Percentiles rank a stretch among this genome's conserved stretches.
phyloP scores from a whole-genome alignment of 2,888 invertebrate genomes.

The Clepsis dumicolana region DNA sequence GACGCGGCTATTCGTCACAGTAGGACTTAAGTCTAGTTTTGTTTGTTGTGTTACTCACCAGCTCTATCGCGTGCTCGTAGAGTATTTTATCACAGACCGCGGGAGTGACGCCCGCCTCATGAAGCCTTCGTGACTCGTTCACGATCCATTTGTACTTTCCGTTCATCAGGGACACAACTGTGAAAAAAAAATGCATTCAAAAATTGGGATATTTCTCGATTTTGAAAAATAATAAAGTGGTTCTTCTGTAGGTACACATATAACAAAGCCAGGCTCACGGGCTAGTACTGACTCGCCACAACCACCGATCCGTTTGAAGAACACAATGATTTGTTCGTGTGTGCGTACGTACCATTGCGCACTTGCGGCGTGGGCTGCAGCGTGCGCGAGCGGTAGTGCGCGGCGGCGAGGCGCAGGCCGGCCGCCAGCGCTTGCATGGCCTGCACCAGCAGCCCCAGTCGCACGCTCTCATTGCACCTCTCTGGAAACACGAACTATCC shows the following conservation, averaged over 20 bases:
- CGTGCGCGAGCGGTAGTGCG: conserved; percentile 93
- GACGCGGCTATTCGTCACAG: no score
- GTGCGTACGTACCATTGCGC: conserved; percentile 89
- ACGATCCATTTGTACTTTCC: conserved; percentile 96
- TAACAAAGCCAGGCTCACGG: no score
- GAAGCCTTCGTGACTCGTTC: conserved; percentile 94
- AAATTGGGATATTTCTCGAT: no score
- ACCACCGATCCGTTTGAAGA: no score
- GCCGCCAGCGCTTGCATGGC: conserved; percentile 97
- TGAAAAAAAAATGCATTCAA: no score
- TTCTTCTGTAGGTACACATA: no score
- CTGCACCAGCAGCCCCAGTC: conserved; percentile 94
- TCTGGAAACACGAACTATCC: conserved; percentile 53
- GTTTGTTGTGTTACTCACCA: conserved; percentile 86
- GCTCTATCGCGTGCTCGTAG: conserved; percentile 98
- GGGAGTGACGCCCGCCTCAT: conserved; percentile 91
- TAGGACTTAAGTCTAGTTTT: neutral
- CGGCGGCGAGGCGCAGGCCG: conserved; percentile 95
- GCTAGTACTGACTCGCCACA: no score
- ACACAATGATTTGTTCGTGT: no score
- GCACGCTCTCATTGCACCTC: conserved; percentile 80
- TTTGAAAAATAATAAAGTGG: no score
- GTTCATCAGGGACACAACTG: conserved; percentile 96
- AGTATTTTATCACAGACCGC: conserved; percentile 97
- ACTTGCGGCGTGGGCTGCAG: conserved; percentile 97